These are phyloP conservation scores for Eulemur macaco DNA, from an alignment of 2,113 vertebrate genomes.

Conservation along the genomic window DNA sequence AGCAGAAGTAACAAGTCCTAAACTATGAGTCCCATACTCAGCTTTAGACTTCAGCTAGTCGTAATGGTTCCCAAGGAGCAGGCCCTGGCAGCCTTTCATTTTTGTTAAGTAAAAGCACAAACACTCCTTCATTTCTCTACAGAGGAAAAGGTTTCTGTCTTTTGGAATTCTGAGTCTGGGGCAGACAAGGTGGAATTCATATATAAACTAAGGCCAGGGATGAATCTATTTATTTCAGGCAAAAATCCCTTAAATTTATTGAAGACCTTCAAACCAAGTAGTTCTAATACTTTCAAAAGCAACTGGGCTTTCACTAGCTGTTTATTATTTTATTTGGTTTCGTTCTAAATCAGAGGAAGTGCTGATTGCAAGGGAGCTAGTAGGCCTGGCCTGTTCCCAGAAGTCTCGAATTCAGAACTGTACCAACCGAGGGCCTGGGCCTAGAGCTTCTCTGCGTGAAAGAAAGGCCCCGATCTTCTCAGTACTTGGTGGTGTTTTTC, in stretches of 20 bases:
- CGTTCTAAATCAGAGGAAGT: constrained; percentile 30
- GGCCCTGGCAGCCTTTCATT: neutral
- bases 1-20: constrained; percentile 45
- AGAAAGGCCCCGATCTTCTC: neutral
- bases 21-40: neutral
- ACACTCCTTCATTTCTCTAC: constrained; percentile 7
- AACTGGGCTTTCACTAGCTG: neutral
- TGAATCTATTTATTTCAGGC: constrained; percentile 39
- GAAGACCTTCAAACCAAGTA: constrained; percentile 32
- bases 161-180: constrained; percentile 48
- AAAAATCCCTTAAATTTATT: constrained; percentile 23
- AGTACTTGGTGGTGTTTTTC: neutral
- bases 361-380: neutral
- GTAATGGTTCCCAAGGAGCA: constrained; percentile 28
- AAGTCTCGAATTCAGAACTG: constrained; percentile 47
- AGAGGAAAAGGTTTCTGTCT: constrained; percentile 3
- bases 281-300: constrained; percentile 48
- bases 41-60: constrained; percentile 23
- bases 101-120: constrained; percentile 3
- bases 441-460: constrained; percentile 20
- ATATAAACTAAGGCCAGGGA: constrained; percentile 44
- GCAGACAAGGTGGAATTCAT: constrained; percentile 29
- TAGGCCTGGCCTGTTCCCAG: neutral
- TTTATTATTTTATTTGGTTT: constrained; percentile 41
- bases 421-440: neutral